A percentile compares a stretch with the other conserved stretches of the same genome.
phyloP scores from a whole-genome alignment of 2,888 invertebrate species.

The Drosophila kanekoi region DNA sequence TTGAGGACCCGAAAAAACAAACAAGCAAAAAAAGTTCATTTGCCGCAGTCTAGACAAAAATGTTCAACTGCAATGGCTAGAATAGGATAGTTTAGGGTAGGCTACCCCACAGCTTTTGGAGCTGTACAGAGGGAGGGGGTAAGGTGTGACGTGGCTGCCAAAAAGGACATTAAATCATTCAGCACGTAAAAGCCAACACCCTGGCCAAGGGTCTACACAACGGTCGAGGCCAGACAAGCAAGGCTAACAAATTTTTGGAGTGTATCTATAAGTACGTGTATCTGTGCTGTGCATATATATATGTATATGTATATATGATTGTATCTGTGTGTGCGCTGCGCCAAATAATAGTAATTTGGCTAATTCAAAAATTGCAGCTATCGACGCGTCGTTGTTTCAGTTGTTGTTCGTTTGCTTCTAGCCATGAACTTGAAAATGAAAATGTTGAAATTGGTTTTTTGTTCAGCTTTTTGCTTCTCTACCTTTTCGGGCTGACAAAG shows the following conservation, averaged over 20 bases:
- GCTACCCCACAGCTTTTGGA: constrained; percentile 5
- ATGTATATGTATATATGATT: constrained; percentile 8
- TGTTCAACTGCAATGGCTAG: constrained; percentile 63
- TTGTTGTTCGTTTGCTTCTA: constrained; percentile 47
- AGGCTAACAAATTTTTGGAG: constrained; percentile 52
- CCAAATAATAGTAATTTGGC: constrained; percentile 81
- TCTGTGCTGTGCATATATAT: constrained; percentile 9
- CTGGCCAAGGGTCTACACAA: constrained; percentile 29
- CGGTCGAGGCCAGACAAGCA: constrained; percentile 65
- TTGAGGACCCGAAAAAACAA: constrained; percentile 34
- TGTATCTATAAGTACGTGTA: constrained; percentile 21
- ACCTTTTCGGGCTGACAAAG: constrained; percentile 58
- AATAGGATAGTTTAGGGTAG: not conserved
- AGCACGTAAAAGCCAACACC: constrained; percentile 65
- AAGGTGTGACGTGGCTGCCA: constrained; percentile 68
- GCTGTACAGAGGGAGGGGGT: constrained; percentile 16
- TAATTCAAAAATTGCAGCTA: constrained; percentile 78
- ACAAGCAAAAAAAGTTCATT: constrained; percentile 61
- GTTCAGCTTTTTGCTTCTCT: constrained; percentile 33
- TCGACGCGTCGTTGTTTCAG: constrained; percentile 50
- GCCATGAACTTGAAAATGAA: constrained; percentile 75
- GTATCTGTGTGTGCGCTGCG: constrained; percentile 58
- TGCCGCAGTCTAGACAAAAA: constrained; percentile 79
- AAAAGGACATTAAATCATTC: constrained; percentile 81
- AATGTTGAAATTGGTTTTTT: constrained; percentile 61